Base-by-base conservation (phyloP, 2,113 vertebrate species). In the Otocyon megalotis region DNA sequence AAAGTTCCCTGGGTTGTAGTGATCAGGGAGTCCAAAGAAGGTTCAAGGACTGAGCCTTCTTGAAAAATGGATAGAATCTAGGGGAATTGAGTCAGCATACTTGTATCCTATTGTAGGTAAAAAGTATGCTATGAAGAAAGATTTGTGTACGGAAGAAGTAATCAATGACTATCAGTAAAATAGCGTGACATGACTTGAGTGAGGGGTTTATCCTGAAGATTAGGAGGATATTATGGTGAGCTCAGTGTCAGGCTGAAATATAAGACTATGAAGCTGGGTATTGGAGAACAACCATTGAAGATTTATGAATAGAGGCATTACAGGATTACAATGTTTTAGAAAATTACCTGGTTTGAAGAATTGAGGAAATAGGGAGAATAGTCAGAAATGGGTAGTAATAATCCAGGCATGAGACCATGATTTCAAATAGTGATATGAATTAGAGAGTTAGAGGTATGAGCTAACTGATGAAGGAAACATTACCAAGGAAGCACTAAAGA, bases 381-480 rank as follows among this genome's bases (percentile, higher is more conserved):
- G 30, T 81, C n/a, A 43, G 43, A 43, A 43, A 43, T 43, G 43
- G 43, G 43, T 6, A 43, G 43, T 43, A 43, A 43, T 43, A 43
- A 43, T 43, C 43, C 43, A 88, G 32, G 16, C 82, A 4, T 65
- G 60, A 93, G 62, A 83, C 83, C n/a, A 54, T 83, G 56, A 37
- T 85, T 90, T 94, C 37, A 92, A 87, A 65, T 65, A 43, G 19
- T 94, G 37, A 50, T 19, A 17, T 94, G n/a, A 56, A 95, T 88
- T 58, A 93, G 43, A 43, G 43, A 43, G 15, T 54, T 83, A 77
- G 50, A 54, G 69, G 11, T 72, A 19, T 80, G 22, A 83, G 87
- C 6, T 85, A 89, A 93, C 56, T 81, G 48, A 76, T 90, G 43
- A 67, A 62, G 56, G 48, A 84, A 63, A 83, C 56, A 35, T 60